Base-by-base conservation (phyloP, 30 jellyfish, hydroid and myxozoan species). In the Sanderia malayensis region DNA sequence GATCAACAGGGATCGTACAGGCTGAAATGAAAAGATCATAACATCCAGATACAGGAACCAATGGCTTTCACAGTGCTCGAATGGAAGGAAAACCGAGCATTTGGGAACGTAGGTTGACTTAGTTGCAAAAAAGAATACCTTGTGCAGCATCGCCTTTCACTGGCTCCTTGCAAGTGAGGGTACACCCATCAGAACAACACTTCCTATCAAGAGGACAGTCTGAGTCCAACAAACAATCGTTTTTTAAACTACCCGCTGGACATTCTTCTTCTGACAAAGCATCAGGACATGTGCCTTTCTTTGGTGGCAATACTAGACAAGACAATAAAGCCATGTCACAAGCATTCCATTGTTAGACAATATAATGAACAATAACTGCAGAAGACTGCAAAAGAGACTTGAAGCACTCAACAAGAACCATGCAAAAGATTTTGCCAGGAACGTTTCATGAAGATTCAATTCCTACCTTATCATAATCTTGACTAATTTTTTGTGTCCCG, bases 1-100 rank as follows among this genome's bases (percentile, higher is more conserved):
- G 96, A 46, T 93, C 99, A 59, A 93, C 94, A 21, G 99, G 99
- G 46, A 93, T 96, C 10, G 86, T 58, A 71, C 99, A 93, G 6
- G 70, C 99, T 93, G 70, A 15, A 73, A 44, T 55, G 67, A 55
- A 55, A 19, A 20, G 31, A 20, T 4, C 10, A n/a, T 20, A 24
- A 37, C 13, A 37, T 37, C 52, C 6, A n/a, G n/a, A 37, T 37
- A 37, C 13, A 4, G 6, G 52, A 37, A 4, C 52, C 13, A 37
- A 37, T 13, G 52, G 52, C n/a, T n/a, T n/a, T n/a, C n/a, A n/a
- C n/a, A n/a, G n/a, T n/a, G n/a, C n/a, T n/a, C n/a, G n/a, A n/a
- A n/a, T n/a, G n/a, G n/a, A n/a, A n/a, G n/a, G n/a, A n/a, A n/a
- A n/a, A n/a, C n/a, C n/a, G n/a, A n/a, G n/a, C n/a, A n/a, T n/a